phyloP scores from a whole-genome alignment of 2,113 vertebrate species.

The Chelonoidis abingdonii region DNA sequence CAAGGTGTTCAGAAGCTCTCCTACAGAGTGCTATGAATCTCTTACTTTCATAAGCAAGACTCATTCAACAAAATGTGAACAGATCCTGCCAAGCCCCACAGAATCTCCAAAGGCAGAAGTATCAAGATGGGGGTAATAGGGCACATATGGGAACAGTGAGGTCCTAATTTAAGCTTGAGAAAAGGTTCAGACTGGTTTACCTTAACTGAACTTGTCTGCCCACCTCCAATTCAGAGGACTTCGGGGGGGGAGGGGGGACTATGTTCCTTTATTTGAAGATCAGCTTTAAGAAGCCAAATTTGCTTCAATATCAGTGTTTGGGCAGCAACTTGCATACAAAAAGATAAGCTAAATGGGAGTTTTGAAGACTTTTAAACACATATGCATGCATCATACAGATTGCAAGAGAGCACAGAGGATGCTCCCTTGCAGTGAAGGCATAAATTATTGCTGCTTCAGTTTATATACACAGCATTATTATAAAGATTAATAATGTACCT shows the following conservation, averaged over 20 bases:
- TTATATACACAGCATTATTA: background rate
- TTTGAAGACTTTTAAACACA: conserved; percentile 9
- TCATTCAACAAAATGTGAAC: background rate
- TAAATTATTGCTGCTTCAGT: conserved; percentile 18
- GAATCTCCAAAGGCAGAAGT: background rate
- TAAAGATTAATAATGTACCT: conserved; percentile 9
- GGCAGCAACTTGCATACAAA: background rate
- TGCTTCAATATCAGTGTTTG: background rate
- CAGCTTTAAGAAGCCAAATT: background rate
- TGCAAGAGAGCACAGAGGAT: too few relatives aligned
- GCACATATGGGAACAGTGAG: background rate
- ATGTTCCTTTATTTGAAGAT: background rate
- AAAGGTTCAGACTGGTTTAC: background rate
- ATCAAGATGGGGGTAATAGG: background rate
- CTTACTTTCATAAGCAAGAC: background rate
- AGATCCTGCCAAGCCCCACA: background rate
- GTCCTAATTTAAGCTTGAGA: background rate
- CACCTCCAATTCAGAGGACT: background rate
- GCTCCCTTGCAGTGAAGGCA: background rate
- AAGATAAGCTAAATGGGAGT: background rate
- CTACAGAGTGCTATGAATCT: background rate
- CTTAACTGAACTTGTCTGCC: background rate
- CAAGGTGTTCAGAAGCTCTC: background rate
- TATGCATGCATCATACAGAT: conserved; percentile 19
- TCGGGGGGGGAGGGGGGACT: rapidly evolving